A percentile compares a stretch with the other conserved stretches of the same genome.
phyloP scores from a whole-genome alignment of 1,140 invertebrate species.

The Drosophila oshimai region DNA sequence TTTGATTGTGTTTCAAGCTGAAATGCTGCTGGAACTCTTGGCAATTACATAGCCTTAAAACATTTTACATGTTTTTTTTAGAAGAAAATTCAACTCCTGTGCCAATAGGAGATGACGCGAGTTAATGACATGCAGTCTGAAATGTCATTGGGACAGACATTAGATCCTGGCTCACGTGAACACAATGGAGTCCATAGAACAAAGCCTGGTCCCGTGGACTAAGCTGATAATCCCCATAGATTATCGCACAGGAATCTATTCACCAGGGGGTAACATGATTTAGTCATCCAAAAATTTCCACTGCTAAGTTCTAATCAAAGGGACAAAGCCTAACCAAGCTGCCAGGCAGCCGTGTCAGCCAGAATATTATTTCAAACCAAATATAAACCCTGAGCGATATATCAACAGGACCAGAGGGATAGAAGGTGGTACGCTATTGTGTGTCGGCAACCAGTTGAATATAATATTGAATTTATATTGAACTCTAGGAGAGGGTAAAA shows the following conservation, averaged over 20 bases:
- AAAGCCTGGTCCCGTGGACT: neutral
- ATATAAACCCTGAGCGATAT: conserved; percentile 20
- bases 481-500: neutral
- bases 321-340: neutral
- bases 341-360: conserved; percentile 22
- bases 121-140: conserved; percentile 7
- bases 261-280: conserved; percentile 30
- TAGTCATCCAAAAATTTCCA: conserved; percentile 55
- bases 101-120: neutral
- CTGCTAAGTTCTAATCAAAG: conserved; percentile 48
- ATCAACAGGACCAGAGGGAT: neutral
- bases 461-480: conserved; percentile 34
- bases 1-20: conserved; percentile 15
- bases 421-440: neutral
- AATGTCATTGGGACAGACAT: conserved; percentile 23
- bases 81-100: neutral
- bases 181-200: conserved; percentile 1
- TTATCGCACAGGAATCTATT: conserved; percentile 29
- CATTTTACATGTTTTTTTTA: neutral
- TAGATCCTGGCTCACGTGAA: conserved; percentile 8
- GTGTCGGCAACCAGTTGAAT: conserved; percentile 61
- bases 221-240: conserved; percentile 33
- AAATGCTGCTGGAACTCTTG: neutral
- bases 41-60: conserved; percentile 6
- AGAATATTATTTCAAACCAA: conserved; percentile 33